Percentiles rank a stretch among this genome's conserved stretches.
phyloP scores from a whole-genome alignment of 2,888 invertebrate species.

The Microctonus brassicae region DNA sequence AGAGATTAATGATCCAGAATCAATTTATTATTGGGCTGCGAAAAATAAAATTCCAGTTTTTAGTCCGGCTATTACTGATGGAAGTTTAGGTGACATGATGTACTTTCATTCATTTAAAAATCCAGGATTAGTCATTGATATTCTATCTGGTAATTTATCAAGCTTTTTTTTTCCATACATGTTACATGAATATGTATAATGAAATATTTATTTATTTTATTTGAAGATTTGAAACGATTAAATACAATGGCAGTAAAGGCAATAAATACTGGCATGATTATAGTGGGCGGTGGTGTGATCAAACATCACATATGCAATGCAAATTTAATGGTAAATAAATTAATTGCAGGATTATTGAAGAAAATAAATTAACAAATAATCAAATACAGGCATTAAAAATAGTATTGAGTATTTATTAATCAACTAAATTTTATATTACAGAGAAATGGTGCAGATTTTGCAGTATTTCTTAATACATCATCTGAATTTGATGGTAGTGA shows the following conservation, averaged over 20 bases:
- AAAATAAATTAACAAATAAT: conserved; percentile 10
- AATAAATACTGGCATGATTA: conserved; percentile 94
- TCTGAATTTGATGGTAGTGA: conserved; percentile 98
- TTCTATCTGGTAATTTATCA: conserved; percentile 79
- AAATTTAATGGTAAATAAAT: conserved; percentile 87
- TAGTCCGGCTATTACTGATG: conserved; percentile 98
- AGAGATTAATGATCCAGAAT: conserved; percentile 89
- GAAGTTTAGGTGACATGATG: conserved; percentile 98
- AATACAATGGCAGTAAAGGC: conserved; percentile 97
- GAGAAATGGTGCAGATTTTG: conserved; percentile 96
- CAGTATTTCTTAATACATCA: conserved; percentile 95
- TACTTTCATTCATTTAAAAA: conserved; percentile 96
- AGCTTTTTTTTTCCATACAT: background rate
- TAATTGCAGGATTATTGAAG: background rate
- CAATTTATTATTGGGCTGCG: conserved; percentile 97
- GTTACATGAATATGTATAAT: conserved; percentile 1
- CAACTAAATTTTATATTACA: conserved; percentile 59
- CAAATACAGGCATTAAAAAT: no score
- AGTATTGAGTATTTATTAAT: background rate
- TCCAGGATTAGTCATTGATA: conserved; percentile 93
- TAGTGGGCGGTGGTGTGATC: conserved; percentile 95
- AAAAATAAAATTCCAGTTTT: conserved; percentile 97
- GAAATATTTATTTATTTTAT: conserved; percentile 43
- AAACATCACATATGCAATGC: conserved; percentile 99
- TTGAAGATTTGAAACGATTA: conserved; percentile 83